Evolutionary conservation across 2,888 invertebrate species (phyloP), one percentile per base, ranked within the genome.

Genomic region (Teleiodes luculella): DNA sequence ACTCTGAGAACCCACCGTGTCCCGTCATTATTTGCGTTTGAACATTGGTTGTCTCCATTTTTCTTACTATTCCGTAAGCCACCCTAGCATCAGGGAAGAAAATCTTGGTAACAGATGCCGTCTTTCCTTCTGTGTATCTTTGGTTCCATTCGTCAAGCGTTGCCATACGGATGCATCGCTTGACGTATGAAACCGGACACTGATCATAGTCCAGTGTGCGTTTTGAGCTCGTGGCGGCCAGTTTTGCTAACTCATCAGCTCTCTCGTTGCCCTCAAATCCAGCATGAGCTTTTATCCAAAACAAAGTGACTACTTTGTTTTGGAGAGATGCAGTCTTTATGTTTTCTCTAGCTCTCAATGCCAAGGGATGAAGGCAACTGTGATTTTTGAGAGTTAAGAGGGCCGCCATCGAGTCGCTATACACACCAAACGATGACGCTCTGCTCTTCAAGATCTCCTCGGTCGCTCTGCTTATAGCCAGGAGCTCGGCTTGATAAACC

Each of bases 211-310:
- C 43, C 43, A 49, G 52, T 20, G 5, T 43, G 39, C 37, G 47
- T 39, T 55, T 55, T 39, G 52, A 47, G 45, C 48, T 20, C 20
- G 10, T 39, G 37, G 43, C 43, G 2, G 43, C 43, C 10, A 20
- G 20, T n/a, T 43, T 43, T 52, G 52, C 48, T 30, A 48, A 49
- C 41, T 52, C 39, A 49, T 49, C 48, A 31, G 48, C 33, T 6
- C 33, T 3, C 8, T 33, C 33, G 8, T 33, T 33, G 2, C 33
- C 33, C 33, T 3, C 5, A 2, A 33, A 11, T 33, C 33, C 33
- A 11, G 33, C 33, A 8, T 33, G 33, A 3, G 33, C 33, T 10
- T 33, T 33, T 3, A 33, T 10, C 33, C 33, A 33, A 33, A 33
- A 33, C 33, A 33, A 33, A 33, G 33, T 6, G 2, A 33, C 33